Percentiles rank a stretch among this genome's conserved stretches.
phyloP scores from a whole-genome alignment of 1,140 invertebrate genomes.

The Mactra quadrangularis region DNA sequence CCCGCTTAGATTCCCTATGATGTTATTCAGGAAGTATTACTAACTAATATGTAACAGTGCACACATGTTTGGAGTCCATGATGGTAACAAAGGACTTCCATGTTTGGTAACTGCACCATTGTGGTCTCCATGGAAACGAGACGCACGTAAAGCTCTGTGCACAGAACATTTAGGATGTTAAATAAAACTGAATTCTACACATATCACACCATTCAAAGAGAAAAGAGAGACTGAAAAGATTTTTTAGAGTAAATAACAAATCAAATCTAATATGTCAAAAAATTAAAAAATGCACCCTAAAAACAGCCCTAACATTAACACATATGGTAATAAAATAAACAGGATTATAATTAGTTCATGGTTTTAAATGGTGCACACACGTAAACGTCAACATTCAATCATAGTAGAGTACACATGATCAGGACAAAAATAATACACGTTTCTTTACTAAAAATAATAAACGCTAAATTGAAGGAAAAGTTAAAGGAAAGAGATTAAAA shows the following conservation, averaged over 20 bases:
- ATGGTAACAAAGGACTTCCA: background rate
- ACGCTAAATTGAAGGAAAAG: no score
- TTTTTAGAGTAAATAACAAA: background rate
- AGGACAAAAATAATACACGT: no score
- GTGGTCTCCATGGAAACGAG: no score
- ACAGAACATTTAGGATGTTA: constrained; percentile 53
- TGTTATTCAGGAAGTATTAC: constrained; percentile 13
- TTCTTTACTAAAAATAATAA: no score
- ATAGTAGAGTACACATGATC: no score
- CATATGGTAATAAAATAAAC: background rate
- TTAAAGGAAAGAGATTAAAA: no score
- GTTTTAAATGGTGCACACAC: constrained; percentile 1
- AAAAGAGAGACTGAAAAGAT: background rate
- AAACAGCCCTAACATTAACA: constrained; percentile 49
- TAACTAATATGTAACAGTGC: constrained; percentile 33
- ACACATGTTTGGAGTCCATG: constrained; percentile 9
- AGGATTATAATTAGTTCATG: background rate
- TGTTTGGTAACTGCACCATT: constrained; percentile 41
- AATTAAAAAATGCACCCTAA: constrained; percentile 31
- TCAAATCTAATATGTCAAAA: constrained; percentile 36
- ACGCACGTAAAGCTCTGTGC: constrained; percentile 54
- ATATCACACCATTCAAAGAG: constrained; percentile 19
- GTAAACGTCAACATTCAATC: background rate
- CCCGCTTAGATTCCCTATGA: constrained; percentile 15
- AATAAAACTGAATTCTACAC: constrained; percentile 5